Percentiles rank a stretch among this genome's conserved stretches.
Conservation (phyloP, 2,797 vertebrate species). For the Protosalanx chinensis region DNA sequence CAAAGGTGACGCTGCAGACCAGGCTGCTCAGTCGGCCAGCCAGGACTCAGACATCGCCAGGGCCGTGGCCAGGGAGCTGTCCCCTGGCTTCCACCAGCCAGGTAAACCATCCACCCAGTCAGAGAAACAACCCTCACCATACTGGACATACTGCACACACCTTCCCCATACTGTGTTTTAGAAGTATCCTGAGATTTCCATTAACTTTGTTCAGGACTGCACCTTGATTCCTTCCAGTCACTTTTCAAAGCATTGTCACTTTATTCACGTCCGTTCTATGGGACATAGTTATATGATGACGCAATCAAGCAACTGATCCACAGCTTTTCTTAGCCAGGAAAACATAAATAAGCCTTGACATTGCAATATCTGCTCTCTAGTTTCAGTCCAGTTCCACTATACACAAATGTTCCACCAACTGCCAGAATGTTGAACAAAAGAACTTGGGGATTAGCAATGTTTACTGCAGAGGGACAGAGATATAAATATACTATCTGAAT, state of each 20-base stretch:
- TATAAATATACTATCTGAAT: neutral
- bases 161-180: too few relatives aligned
- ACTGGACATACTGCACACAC: neutral
- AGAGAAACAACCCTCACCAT: neutral
- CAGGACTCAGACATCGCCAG: constrained; percentile 92
- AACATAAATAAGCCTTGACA: neutral
- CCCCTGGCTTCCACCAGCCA: constrained; percentile 94
- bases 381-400: neutral
- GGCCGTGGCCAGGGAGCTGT: constrained; percentile 88
- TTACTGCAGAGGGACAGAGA: neutral
- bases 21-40: constrained; percentile 81
- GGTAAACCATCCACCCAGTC: constrained; percentile 59
- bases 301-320: neutral
- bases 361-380: neutral
- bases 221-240: neutral
- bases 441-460: neutral
- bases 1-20: constrained; percentile 91
- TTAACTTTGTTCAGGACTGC: too few relatives aligned
- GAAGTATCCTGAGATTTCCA: too few relatives aligned
- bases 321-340: neutral
- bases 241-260: neutral
- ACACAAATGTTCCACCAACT: neutral
- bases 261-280: neutral
- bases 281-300: neutral
- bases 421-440: neutral